Evolutionary conservation across 2,113 vertebrate species (phyloP).

Genomic region (Corapipo altera): DNA sequence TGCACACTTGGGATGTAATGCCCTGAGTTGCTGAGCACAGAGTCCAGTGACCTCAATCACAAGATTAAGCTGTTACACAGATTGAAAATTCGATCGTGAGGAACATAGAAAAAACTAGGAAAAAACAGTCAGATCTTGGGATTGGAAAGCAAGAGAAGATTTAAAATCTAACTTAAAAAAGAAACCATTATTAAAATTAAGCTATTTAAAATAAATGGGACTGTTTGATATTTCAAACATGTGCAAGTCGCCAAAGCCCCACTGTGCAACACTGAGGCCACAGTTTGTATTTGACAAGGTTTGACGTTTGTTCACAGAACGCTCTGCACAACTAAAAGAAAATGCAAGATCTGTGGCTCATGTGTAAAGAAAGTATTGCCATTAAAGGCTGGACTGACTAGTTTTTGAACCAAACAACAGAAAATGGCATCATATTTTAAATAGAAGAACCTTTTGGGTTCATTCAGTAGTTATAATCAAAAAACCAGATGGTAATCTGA

Average conservation of each 20-base stretch:
- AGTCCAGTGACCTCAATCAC: slow-evolving; percentile 61
- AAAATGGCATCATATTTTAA: slow-evolving; percentile 63
- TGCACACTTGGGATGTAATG: slow-evolving; percentile 33
- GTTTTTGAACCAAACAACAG: slow-evolving; percentile 30
- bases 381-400: slow-evolving; percentile 40
- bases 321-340: not conserved
- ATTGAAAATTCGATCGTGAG: slow-evolving; percentile 60
- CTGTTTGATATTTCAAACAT: not conserved
- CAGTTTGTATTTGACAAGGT: slow-evolving; percentile 24
- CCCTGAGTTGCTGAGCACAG: not conserved
- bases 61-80: slow-evolving; percentile 70
- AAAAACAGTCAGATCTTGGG: slow-evolving; percentile 8
- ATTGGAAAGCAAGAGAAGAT: slow-evolving; percentile 12
- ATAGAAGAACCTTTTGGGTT: slow-evolving; percentile 11
- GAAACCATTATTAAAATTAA: not conserved
- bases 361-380: not conserved
- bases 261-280: not conserved
- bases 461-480: slow-evolving; percentile 44
- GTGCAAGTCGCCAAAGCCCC: not conserved
- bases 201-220: not conserved
- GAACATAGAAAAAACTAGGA: slow-evolving; percentile 7
- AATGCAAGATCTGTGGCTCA: slow-evolving; percentile 18
- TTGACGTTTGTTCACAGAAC: slow-evolving; percentile 31
- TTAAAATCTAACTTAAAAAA: not conserved
- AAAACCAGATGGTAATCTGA: slow-evolving; percentile 51